These are phyloP conservation scores for Drosophila pallidifrons DNA, from an alignment of 1,140 invertebrate species.

Conservation along the genomic window DNA sequence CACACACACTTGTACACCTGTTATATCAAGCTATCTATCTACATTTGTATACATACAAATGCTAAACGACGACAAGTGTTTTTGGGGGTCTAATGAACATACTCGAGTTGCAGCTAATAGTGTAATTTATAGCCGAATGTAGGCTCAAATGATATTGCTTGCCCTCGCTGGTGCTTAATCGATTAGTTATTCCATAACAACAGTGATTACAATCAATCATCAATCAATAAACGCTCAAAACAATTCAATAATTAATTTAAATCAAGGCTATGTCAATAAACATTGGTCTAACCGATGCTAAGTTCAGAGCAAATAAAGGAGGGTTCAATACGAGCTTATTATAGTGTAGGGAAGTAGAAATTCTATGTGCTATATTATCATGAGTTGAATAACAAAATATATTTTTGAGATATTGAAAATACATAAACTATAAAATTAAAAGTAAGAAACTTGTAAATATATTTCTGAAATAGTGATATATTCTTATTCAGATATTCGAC, in stretches of 20 bases:
- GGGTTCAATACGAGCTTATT: too few species aligned
- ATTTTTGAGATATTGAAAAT: too few species aligned
- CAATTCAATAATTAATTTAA: background rate
- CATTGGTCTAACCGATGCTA: too few species aligned
- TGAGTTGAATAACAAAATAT: too few species aligned
- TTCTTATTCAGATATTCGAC: too few species aligned
- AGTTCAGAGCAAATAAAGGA: too few species aligned
- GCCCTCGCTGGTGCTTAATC: constrained; percentile 18
- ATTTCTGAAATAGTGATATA: too few species aligned
- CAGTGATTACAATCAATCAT: constrained; percentile 6
- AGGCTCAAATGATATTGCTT: constrained; percentile 9
- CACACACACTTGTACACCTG: constrained; percentile 1
- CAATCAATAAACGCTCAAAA: background rate
- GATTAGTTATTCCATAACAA: constrained; percentile 20
- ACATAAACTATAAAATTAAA: too few species aligned
- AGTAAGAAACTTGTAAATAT: too few species aligned
- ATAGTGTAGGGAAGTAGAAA: too few species aligned
- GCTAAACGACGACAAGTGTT: constrained; percentile 70
- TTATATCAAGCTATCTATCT: background rate
- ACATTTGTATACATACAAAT: constrained; percentile 8
- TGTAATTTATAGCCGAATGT: constrained; percentile 48
- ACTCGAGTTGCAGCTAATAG: constrained; percentile 42
- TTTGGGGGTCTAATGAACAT: constrained; percentile 53
- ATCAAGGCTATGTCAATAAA: background rate
- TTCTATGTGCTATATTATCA: too few species aligned